Evolutionary conservation across 2,113 vertebrate species (phyloP).

Genomic region (Chrysochloris asiatica): DNA sequence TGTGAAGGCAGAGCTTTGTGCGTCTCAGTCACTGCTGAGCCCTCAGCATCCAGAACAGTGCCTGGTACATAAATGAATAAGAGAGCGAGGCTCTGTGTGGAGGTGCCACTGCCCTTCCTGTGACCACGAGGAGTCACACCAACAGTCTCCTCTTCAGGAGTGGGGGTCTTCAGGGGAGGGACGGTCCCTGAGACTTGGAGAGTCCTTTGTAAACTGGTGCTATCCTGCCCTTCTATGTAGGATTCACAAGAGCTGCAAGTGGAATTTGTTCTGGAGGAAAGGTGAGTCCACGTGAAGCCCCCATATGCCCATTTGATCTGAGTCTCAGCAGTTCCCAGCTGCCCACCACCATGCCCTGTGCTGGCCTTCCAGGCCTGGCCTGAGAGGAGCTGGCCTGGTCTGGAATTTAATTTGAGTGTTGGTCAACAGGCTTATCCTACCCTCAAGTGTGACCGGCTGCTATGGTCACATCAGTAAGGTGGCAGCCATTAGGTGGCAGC

Average conservation of each 20-base stretch:
- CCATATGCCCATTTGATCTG: neutral
- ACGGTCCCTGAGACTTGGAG: fast-evolving
- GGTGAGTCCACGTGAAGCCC: constrained; percentile 78
- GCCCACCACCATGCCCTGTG: neutral
- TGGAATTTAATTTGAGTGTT: neutral
- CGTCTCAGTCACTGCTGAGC: neutral
- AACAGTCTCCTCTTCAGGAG: neutral
- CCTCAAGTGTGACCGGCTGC: neutral
- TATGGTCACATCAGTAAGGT: neutral
- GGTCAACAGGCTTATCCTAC: neutral
- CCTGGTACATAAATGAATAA: neutral
- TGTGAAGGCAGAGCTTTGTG: neutral
- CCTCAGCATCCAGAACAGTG: neutral
- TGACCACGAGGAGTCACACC: neutral
- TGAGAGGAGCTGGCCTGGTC: neutral
- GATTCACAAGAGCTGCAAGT: constrained; percentile 83
- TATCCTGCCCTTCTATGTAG: neutral
- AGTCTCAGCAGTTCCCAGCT: neutral
- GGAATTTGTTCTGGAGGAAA: constrained; percentile 85
- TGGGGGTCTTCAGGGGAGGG: neutral
- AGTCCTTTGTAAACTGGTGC: neutral
- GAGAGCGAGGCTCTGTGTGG: neutral
- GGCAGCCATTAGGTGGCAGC: neutral
- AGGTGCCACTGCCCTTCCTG: neutral
- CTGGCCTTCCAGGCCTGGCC: neutral